Conservation (phyloP, 2,888 invertebrate species). For the Stenodema calcarata region DNA sequence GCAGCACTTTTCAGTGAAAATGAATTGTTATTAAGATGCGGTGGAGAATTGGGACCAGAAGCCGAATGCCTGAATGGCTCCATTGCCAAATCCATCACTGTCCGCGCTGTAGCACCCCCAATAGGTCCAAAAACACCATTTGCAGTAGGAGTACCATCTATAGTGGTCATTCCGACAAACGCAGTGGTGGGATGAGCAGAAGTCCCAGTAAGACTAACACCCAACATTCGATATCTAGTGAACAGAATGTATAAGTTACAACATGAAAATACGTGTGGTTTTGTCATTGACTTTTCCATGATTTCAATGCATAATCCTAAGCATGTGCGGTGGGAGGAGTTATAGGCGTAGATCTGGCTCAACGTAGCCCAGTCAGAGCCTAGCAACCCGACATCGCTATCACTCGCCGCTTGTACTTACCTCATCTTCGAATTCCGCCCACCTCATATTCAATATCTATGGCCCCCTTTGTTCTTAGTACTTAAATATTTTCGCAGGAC, state of each 20-base stretch:
- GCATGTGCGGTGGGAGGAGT: too few species aligned
- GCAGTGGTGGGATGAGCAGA: constrained; percentile 59
- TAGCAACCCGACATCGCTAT: too few species aligned
- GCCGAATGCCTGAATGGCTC: constrained; percentile 80
- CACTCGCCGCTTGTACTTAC: too few species aligned
- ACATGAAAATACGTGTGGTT: background rate
- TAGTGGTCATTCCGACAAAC: constrained; percentile 62
- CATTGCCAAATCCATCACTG: constrained; percentile 61
- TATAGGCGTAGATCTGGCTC: too few species aligned
- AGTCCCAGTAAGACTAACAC: constrained; percentile 67
- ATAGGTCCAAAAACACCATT: constrained; percentile 83
- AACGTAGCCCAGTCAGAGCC: too few species aligned
- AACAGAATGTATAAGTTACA: background rate
- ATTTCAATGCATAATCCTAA: too few species aligned
- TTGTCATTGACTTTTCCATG: too few species aligned
- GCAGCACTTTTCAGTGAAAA: constrained; percentile 73
- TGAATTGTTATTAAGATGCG: constrained; percentile 83
- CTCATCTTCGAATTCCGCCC: too few species aligned
- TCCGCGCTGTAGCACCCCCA: constrained; percentile 64
- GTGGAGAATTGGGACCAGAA: constrained; percentile 66
- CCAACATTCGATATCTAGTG: constrained; percentile 72
- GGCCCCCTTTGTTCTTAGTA: too few species aligned
- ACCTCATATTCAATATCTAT: too few species aligned
- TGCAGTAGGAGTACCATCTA: constrained; percentile 62
- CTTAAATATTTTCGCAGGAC: too few species aligned